A percentile compares a stretch with the other conserved stretches of the same genome.
Evolutionary conservation across 2,113 vertebrate species (phyloP).

Genomic region (Stercorarius parasiticus): DNA sequence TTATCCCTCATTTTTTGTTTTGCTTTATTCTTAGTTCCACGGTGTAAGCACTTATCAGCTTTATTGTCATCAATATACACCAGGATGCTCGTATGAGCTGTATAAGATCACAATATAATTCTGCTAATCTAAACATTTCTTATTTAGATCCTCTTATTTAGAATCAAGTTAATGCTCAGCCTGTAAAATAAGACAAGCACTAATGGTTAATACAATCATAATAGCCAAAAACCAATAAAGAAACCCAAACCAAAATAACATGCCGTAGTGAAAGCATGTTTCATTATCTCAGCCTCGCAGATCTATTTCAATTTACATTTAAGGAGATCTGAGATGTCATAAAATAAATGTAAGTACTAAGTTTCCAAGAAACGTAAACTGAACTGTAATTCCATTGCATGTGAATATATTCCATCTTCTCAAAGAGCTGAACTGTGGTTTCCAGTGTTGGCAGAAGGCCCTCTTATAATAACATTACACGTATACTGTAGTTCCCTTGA

Average conservation of each 20-base stretch:
- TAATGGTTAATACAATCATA: not conserved
- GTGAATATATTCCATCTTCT: not conserved
- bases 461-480: constrained; percentile 57
- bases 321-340: not conserved
- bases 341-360: constrained; percentile 36
- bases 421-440: constrained; percentile 37
- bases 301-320: constrained; percentile 50
- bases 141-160: not conserved
- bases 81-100: not conserved
- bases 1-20: not conserved
- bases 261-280: not conserved
- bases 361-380: constrained; percentile 45
- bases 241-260: not conserved
- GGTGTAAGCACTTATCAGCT: not conserved
- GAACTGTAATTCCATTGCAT: constrained; percentile 24
- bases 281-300: not conserved
- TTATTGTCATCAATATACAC: not conserved
- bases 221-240: not conserved
- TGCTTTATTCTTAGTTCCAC: not conserved
- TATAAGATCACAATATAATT: not conserved
- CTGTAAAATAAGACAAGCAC: not conserved
- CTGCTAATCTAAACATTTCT: not conserved
- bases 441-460: constrained; percentile 49
- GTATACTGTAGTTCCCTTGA: constrained; percentile 36
- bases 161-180: not conserved